Evolutionary conservation across 1,140 invertebrate species (phyloP).

Genomic region (Zaprionus davidi): DNA sequence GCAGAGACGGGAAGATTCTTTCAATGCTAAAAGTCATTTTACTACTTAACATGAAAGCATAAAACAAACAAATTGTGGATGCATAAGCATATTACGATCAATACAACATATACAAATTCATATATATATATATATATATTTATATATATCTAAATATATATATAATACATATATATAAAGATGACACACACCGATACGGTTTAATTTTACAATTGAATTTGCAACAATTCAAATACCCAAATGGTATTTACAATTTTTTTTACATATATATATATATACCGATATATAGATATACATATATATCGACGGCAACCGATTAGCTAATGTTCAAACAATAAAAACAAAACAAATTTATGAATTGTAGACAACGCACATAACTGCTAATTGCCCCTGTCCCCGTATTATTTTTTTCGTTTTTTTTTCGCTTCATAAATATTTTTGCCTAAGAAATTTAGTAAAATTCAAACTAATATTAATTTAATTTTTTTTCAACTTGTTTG

Average conservation of each 20-base stretch:
- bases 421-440: conserved; percentile 20
- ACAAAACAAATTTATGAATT: conserved; percentile 46
- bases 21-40: conserved; percentile 68
- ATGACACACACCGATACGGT: conserved; percentile 53
- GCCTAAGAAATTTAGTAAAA: conserved; percentile 68
- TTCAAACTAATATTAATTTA: conserved; percentile 55
- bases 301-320: conserved; percentile 48
- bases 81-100: conserved; percentile 69
- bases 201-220: conserved; percentile 47
- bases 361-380: conserved; percentile 50
- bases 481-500: conserved; percentile 52
- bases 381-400: conserved; percentile 24
- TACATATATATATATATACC: conserved; percentile 13
- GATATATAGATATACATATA: conserved; percentile 25
- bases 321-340: conserved; percentile 52
- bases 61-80: conserved; percentile 43
- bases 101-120: conserved; percentile 56
- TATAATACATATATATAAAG: conserved; percentile 35
- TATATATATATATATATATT: conserved; percentile 35
- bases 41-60: conserved; percentile 38
- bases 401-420: conserved; percentile 9
- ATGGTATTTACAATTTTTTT: conserved; percentile 38
- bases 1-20: conserved; percentile 41
- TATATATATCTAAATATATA: conserved; percentile 49
- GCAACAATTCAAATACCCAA: conserved; percentile 36